Percentiles rank a stretch among this genome's conserved stretches.
Evolutionary conservation across 2,888 invertebrate species (phyloP).

Genomic region (Amblyteles armatorius): DNA sequence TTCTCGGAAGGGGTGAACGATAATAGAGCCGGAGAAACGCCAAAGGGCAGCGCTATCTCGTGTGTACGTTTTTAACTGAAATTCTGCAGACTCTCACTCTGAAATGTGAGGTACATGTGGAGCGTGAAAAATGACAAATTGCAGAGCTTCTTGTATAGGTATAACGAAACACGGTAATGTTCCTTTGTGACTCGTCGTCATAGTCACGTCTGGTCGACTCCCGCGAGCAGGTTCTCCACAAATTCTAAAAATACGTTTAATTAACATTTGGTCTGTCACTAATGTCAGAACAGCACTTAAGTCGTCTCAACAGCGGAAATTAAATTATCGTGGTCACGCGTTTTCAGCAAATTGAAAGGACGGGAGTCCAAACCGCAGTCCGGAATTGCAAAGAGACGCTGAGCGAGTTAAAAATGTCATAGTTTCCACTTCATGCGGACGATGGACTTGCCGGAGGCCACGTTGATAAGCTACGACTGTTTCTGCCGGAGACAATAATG

Average conservation of each 20-base stretch:
- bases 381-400: neutral
- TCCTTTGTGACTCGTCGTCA: neutral
- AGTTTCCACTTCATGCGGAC: neutral
- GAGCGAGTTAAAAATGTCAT: neutral
- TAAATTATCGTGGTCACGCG: neutral
- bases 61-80: neutral
- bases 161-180: neutral
- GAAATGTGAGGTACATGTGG: neutral
- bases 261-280: neutral
- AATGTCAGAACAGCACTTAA: neutral
- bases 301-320: neutral
- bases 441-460: neutral
- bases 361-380: neutral
- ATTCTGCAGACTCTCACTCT: neutral
- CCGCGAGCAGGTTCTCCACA: neutral
- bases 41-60: neutral
- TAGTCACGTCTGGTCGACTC: neutral
- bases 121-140: neutral
- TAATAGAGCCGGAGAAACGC: neutral
- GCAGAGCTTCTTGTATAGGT: neutral
- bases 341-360: neutral
- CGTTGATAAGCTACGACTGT: slow-evolving; percentile 3
- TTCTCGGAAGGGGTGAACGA: neutral
- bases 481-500: slow-evolving; percentile 1
- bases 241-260: neutral